Base-by-base conservation (phyloP, 2,888 invertebrate species). In the Norana najaformis region DNA sequence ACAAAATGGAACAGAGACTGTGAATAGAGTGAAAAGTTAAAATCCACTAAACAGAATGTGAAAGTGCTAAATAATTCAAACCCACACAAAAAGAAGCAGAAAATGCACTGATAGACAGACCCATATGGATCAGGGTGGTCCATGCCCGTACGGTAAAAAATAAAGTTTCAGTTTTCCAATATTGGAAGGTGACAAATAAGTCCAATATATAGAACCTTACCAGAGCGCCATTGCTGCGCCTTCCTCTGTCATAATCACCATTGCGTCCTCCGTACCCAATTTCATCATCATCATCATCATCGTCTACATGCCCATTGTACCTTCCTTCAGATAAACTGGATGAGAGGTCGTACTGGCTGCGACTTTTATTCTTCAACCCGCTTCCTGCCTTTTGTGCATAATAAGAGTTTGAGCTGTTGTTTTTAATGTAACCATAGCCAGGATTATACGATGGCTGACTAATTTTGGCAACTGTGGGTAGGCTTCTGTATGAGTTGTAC, bases 261-360 rank as follows among this genome's bases (percentile, higher is more conserved):
- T 14, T 85, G 36, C 16, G 37, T 85, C 85, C 37, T 85, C 85
- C 85, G 20, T 36, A 36, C 85, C 36, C 85, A 85, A n/a, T 16
- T 35, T 85, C 37, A 85, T 85, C 85, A 16, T 85, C 85, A 36
- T 53, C 16, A 23, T n/a, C 20, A 36, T 85, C 85, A 85, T 85
- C 36, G 20, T 37, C 37, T 20, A 16, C 37, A 85, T 85, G 35
- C 14, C 85, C 37, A 85, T 30, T 18, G 53, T 53, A 18, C 23
- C 23, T 16, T 23, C 23, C 53, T 53, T 53, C 53, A 53, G 53
- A 53, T 18, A 53, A 53, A 53, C 18, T 85, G 37, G 85, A 85
- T 20, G 85, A 85, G 37, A 85, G 85, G 34, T 85, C 85, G 16
- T 85, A 85, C 85, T 36, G 85, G 85, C 85, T 85, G 35, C 37